Evolutionary conservation across 2,888 invertebrate species (phyloP), one percentile per base, ranked within the genome.

Genomic region (Calameuta idolon): DNA sequence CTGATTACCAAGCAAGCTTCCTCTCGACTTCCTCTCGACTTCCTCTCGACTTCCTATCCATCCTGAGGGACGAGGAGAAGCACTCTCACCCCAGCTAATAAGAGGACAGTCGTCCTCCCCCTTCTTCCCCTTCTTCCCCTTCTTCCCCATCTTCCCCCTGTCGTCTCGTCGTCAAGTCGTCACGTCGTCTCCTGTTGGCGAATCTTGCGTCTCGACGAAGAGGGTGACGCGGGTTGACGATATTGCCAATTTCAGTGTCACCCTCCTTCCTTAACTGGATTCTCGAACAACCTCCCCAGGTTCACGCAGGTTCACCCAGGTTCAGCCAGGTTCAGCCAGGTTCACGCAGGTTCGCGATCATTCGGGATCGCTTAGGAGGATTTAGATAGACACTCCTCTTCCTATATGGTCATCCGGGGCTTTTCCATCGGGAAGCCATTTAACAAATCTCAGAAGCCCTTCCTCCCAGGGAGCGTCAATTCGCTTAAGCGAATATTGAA

Each of bases 161-260:
- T 80, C 77, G 34, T 11, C 34, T 1, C 0, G 35, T 80, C 77
- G 34, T 11, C 34, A 0, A 0, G 35, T 80, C 77, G 76, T 75
- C 75, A 75, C 35, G 69, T 73, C 69, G 73, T 55, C 76, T 71
- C 78, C 78, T 34, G 68, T 34, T 68, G 71, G 71, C 33, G 34
- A 30, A 34, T 69, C 30, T 73, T 68, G 23, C 55, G 33, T 35
- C 77, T 79, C 34, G 68, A 40, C 74, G 68, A 69, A 1, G 68
- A 31, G 55, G n/a, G 68, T 15, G 77, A 68, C 55, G 71, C 30
- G 30, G 23, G 34, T 82, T 77, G 74, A 84, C 85, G 88, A 89
- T 89, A 89, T 89, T 89, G 89, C 87, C 89, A 89, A 89, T 89
- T 89, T 89, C 87, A 85, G 86, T 88, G 87, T 88, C 87, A 83